These are phyloP conservation scores for Perdita meconis DNA, from an alignment of 2,888 invertebrate species.

Conservation along the genomic window DNA sequence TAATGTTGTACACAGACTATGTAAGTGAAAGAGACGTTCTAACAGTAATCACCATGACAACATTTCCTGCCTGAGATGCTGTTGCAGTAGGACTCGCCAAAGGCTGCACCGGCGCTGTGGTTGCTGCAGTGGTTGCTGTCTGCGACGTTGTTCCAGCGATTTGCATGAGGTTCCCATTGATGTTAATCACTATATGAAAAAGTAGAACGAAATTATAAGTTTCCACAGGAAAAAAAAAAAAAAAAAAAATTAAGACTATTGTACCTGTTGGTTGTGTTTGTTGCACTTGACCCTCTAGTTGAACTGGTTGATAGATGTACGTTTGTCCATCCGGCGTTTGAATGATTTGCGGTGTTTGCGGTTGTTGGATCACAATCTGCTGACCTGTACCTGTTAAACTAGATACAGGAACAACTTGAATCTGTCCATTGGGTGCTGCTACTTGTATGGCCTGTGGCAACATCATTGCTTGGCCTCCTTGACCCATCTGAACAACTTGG, in stretches of 20 bases:
- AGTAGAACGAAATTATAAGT: no score
- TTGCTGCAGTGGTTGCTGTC: conserved; percentile 84
- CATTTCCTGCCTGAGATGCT: conserved; percentile 86
- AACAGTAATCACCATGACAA: conserved; percentile 89
- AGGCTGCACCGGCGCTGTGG: conserved; percentile 83
- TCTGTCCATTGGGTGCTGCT: conserved; percentile 88
- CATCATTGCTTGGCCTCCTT: conserved; percentile 88
- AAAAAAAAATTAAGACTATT: conserved; percentile 12
- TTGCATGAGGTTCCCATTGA: conserved; percentile 92
- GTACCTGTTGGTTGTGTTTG: conserved; percentile 88
- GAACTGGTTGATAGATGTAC: conserved; percentile 93
- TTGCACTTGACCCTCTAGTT: conserved; percentile 86
- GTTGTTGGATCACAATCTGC: conserved; percentile 87
- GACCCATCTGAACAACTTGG: conserved; percentile 83
- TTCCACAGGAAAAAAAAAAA: conserved; percentile 5
- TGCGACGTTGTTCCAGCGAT: conserved; percentile 85
- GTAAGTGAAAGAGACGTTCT: conserved; percentile 79
- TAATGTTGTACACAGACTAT: conserved; percentile 78
- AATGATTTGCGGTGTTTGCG: conserved; percentile 91
- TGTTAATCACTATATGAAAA: conserved; percentile 88
- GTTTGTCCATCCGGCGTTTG: conserved; percentile 97
- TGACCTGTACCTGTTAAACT: conserved; percentile 86
- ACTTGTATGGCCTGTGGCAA: conserved; percentile 86
- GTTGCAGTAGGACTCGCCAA: conserved; percentile 84
- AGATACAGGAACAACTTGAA: conserved; percentile 91